Percentiles rank a stretch among this genome's conserved stretches.
Evolutionary conservation across 2,113 vertebrate genomes (phyloP).

Genomic region (Psittacula cyanocephala): DNA sequence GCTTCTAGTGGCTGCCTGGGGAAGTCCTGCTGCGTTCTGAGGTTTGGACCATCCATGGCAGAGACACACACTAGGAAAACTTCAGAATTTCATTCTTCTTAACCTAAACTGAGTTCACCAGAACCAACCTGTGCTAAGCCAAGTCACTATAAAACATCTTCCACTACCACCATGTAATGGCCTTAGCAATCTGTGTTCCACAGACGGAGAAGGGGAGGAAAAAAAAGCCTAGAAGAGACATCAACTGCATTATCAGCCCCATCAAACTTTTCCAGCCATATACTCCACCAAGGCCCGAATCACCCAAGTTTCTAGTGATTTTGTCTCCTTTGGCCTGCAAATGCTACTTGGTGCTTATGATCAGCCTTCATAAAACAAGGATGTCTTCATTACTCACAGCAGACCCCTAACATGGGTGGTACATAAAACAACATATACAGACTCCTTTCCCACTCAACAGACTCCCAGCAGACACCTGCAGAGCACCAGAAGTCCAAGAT

Average conservation of each 20-base stretch:
- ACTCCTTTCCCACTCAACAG: background rate
- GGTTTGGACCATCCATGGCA: background rate
- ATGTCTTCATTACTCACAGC: background rate
- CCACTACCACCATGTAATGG: background rate
- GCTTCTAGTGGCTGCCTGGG: background rate
- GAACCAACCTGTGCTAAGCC: background rate
- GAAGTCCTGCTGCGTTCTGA: background rate
- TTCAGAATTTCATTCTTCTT: background rate
- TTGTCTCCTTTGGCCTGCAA: background rate
- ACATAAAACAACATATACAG: background rate
- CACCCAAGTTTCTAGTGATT: fast-evolving
- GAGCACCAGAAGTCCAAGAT: background rate
- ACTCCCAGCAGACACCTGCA: background rate
- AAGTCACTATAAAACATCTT: background rate
- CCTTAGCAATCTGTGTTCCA: background rate
- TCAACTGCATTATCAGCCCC: background rate
- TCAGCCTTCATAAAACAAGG: background rate
- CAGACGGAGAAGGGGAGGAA: fast-evolving
- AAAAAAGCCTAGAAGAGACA: background rate
- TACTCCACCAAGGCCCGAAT: background rate
- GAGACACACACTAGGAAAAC: background rate
- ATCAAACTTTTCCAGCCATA: background rate
- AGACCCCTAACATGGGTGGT: background rate
- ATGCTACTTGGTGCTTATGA: background rate
- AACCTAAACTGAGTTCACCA: background rate